Percentiles rank a stretch among this genome's conserved stretches.
Evolutionary conservation across 2,888 invertebrate species (phyloP).

Genomic region (Molorchus minor): DNA sequence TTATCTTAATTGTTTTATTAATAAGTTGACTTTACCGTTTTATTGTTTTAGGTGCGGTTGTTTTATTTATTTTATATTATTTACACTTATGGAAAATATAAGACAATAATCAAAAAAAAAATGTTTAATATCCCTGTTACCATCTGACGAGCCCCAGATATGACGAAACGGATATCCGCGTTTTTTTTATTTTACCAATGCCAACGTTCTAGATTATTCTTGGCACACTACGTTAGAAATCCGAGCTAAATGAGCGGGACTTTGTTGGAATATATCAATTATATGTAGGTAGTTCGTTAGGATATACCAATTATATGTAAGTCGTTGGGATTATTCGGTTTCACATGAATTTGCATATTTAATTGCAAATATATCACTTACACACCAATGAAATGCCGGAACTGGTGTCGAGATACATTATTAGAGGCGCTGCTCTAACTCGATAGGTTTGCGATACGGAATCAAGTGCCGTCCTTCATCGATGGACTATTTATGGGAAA

Average conservation of each 20-base stretch:
- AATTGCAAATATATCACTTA: conserved; percentile 33
- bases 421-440: conserved; percentile 4
- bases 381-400: conserved; percentile 32
- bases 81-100: too few species aligned
- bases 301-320: conserved; percentile 27
- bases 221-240: conserved; percentile 2
- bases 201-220: too few species aligned
- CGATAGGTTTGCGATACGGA: background rate
- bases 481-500: conserved; percentile 9
- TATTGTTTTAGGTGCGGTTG: too few species aligned
- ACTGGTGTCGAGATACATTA: conserved; percentile 17
- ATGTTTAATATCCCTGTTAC: too few species aligned
- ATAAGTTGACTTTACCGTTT: too few species aligned
- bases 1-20: background rate
- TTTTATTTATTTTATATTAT: too few species aligned
- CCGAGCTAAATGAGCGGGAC: conserved; percentile 7
- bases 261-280: background rate
- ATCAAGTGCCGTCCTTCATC: background rate
- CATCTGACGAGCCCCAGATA: too few species aligned
- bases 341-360: conserved; percentile 28
- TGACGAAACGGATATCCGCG: too few species aligned
- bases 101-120: too few species aligned
- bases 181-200: too few species aligned
- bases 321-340: conserved; percentile 27
- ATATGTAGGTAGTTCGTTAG: conserved; percentile 10